Evolutionary conservation across 2,113 vertebrate species (phyloP), one percentile per base, ranked within the genome.

Genomic region (Aepyceros melampus): DNA sequence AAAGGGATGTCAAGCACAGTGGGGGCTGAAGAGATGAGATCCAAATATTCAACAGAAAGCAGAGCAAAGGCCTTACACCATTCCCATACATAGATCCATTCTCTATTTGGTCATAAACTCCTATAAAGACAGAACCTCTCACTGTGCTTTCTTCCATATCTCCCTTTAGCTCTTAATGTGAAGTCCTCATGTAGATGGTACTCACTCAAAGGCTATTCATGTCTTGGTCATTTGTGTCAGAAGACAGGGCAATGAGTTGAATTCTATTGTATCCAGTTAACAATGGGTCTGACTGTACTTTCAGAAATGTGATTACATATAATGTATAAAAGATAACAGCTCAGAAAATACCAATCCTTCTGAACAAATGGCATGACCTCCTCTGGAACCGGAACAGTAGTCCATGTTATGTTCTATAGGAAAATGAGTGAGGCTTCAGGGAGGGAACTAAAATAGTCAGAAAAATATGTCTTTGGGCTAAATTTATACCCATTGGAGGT

Each of bases 401-500:
- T 76, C 82, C 74, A 95, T 71, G 45, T 81, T 92, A n/a, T 27
- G 29, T 89, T 56, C 55, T 81, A 97, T 81, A 84, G 47, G 78
- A 95, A 95, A 97, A 94, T n/a, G 76, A 96, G 53, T 86, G 86
- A 2, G 27, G 19, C 16, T 23, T 51, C 95, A 95, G 11, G 86
- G 95, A 97, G 47, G 53, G 55, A 97, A 97, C 47, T 95, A 53
- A 98, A 97, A 97, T 17, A 7, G 43, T 71, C 92, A 98, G 92
- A 67, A 97, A 98, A 97, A 13, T 14, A 92, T 21, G 95, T 84
- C 21, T 97, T 55, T 55, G 9, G 21, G 86, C 58, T 89, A 95
- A 40, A 90, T 71, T 27, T 55, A 21, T 91, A 97, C 49, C 64
- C 36, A 83, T 23, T 13, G 88, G 94, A 96, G 81, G 55, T 19